Base-by-base conservation (phyloP, 2,888 invertebrate genomes). In the Lordiphosa andalusiaca region DNA sequence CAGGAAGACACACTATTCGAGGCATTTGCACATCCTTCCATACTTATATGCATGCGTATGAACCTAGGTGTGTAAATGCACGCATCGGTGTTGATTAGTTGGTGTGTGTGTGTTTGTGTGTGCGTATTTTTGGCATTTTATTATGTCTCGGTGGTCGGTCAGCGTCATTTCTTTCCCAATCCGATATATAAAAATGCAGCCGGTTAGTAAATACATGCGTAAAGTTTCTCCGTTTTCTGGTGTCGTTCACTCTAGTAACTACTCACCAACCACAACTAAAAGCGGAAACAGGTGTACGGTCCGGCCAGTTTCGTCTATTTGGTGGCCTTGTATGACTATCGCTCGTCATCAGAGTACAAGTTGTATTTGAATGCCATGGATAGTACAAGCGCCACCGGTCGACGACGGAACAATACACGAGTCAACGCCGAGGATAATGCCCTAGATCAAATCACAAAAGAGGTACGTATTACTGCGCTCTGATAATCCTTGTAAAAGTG, bases 371-470 rank as follows among this genome's bases (percentile, higher is more conserved):
- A 47, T 62, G 56, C 51, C 47, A 90, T 90, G 90, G 90, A 90
- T 73, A 88, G 84, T 68, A 84, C 88, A 71, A 88, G 86, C 71
- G 86, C 87, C 67, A 88, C 88, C 67, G 93, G 93, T 88, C 91
- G 95, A 90, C 92, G 95, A 91, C 93, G 96, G 91, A 92, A 94
- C 91, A 93, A 95, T 90, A 90, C 94, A 72, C 95, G 96, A 90
- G 95, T 96, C 85, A 89, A 89, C 80, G 98, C 97, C n/a, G 98
- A 98, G 91, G 98, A 98, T 91, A 97, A 98, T 89, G 98, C 98
- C 48, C 93, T 98, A 58, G 98, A 98, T 91, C 96, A 96, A 91
- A 98, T 98, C 78, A 98, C 98, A 51, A 96, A 96, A 92, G 98
- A 98, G 95, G 98, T 98, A 92, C 91, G 91, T 76, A 21, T 47